Evolutionary conservation across 2,113 vertebrate genomes (phyloP), one percentile per base, ranked within the genome.

Genomic region (Columba livia): DNA sequence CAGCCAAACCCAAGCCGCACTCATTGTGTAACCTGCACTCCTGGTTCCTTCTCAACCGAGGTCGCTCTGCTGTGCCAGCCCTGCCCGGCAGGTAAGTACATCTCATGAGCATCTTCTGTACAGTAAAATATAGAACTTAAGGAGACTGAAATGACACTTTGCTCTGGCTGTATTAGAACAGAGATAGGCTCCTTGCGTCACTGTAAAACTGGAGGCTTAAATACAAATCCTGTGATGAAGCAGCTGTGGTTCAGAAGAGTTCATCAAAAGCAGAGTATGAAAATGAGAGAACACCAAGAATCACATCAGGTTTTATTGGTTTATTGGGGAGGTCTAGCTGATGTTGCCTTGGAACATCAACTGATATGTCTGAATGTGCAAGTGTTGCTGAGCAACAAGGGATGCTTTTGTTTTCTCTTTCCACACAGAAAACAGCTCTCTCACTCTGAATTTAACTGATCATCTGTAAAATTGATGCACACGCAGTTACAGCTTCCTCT

Each of bases 41-140:
- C 95, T 10, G 98, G 97, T 19, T 96, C 96, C 87, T 98, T 95
- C 94, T 97, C 98, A 64, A 86, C 94, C 28, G 78, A 96, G 64
- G 98, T 96, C 31, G 51, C 94, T 47, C 50, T 61, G 20, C 93
- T 86, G 14, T 98, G 98, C 95, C 96, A 98, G 65, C 96, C 88
- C 54, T 99, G 98, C 97, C 98, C 98, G n/a, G 89, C 97, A 98
- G 98, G 99, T 99, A 96, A 73, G 94, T 23, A 1, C 40, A 8
- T 7, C 71, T 23, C 48, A 4, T 7, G 1, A 6, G 31, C 2
- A 2, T 56, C 58, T 44, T 15, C 53, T 50, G 25, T 6, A 23
- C 34, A 1, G 24, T 29, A n/a, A n/a, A 84, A 34, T 36, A 5
- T 15, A 12, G 21, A 42, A 40, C 6, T 28, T 11, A 1, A 25